Percentiles rank a stretch among this genome's conserved stretches.
Conservation (phyloP, 2,888 invertebrate species). For the Gerosis bhagava region DNA sequence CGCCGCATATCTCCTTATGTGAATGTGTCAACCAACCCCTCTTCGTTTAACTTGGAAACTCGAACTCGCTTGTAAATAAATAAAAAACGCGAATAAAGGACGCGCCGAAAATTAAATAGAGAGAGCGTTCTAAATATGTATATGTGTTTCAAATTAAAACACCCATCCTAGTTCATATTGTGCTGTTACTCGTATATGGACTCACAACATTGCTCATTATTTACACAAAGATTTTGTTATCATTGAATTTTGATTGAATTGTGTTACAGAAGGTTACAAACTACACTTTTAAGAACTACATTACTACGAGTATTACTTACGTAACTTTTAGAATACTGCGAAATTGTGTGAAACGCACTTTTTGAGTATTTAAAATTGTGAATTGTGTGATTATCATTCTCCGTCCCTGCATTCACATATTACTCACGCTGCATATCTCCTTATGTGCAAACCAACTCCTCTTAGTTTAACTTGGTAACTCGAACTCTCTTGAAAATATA, state of each 20-base stretch:
- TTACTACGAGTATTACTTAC: too few species aligned
- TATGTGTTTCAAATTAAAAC: constrained; percentile 22
- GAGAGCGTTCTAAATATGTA: constrained; percentile 18
- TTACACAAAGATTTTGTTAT: constrained; percentile 32
- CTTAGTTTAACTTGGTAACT: constrained; percentile 36
- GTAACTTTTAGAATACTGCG: too few species aligned
- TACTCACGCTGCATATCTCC: constrained; percentile 42
- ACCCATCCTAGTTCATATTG: constrained; percentile 18
- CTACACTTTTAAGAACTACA: too few species aligned
- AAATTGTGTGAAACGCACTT: too few species aligned
- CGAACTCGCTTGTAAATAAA: constrained; percentile 36
- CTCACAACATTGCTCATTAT: constrained; percentile 28
- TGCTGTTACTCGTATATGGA: constrained; percentile 10
- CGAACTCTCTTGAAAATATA: constrained; percentile 36
- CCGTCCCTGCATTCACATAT: too few species aligned
- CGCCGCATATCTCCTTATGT: constrained; percentile 43
- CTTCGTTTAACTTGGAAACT: constrained; percentile 36
- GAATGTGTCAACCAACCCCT: constrained; percentile 42
- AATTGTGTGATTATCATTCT: too few species aligned
- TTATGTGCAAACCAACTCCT: constrained; percentile 43
- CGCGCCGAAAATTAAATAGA: constrained; percentile 52
- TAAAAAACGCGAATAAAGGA: constrained; percentile 46
- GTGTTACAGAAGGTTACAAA: constrained; percentile 28
- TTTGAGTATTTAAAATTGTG: too few species aligned
- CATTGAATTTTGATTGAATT: constrained; percentile 35